Evolutionary conservation across 2,888 invertebrate species (phyloP).

Genomic region (Brenthis hecate): DNA sequence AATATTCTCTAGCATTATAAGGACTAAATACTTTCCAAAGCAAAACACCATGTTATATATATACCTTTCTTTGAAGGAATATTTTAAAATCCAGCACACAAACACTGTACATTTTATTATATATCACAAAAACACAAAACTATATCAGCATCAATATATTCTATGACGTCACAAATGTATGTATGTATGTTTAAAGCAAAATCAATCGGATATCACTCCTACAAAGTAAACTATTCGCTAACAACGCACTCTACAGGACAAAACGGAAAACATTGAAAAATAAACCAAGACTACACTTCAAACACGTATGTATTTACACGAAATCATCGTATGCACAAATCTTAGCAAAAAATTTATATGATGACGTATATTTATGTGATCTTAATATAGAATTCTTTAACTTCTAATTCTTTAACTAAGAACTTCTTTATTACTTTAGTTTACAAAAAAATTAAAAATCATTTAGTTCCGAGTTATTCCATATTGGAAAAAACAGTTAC

Average conservation of each 20-base stretch:
- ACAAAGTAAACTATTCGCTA: conserved; percentile 37
- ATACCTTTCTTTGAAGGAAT: conserved; percentile 7
- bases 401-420: too few species aligned
- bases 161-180: conserved; percentile 24
- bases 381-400: neutral
- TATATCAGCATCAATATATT: conserved; percentile 24
- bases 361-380: conserved; percentile 17
- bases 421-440: neutral
- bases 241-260: conserved; percentile 43
- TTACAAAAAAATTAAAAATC: too few species aligned
- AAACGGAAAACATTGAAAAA: conserved; percentile 35
- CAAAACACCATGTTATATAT: conserved; percentile 7
- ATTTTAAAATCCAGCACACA: conserved; percentile 26
- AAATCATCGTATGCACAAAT: neutral
- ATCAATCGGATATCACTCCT: conserved; percentile 32
- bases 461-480: too few species aligned
- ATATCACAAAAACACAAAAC: conserved; percentile 30
- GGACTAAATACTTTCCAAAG: conserved; percentile 9
- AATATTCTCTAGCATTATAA: too few species aligned
- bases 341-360: conserved; percentile 17
- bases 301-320: conserved; percentile 10
- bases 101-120: conserved; percentile 24
- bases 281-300: conserved; percentile 26
- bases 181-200: conserved; percentile 30
- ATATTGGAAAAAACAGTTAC: neutral